A percentile compares a stretch with the other conserved stretches of the same genome.
Evolutionary conservation across 2,888 invertebrate species (phyloP).

Genomic region (Ochropleura leucogaster): DNA sequence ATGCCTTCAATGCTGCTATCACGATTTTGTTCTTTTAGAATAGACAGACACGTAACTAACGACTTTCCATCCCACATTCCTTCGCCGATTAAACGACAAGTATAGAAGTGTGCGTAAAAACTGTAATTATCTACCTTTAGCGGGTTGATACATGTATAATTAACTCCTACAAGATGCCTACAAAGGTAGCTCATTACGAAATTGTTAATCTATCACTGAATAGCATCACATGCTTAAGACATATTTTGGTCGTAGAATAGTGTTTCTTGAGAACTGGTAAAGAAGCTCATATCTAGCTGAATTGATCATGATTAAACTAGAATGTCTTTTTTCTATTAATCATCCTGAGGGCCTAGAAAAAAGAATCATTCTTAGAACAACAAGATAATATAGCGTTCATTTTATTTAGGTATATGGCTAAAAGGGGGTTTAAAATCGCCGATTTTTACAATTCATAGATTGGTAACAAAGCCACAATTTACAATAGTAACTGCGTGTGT

Average conservation of each 20-base stretch:
- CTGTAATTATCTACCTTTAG: conserved; percentile 30
- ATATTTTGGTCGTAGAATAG: conserved; percentile 5
- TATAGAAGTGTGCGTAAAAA: conserved; percentile 24
- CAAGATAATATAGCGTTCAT: background rate
- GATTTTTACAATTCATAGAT: no score
- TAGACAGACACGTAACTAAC: conserved; percentile 7
- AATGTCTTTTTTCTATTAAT: background rate
- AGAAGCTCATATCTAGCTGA: background rate
- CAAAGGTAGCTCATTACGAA: conserved; percentile 23
- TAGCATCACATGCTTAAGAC: conserved; percentile 1
- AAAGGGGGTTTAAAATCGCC: no score
- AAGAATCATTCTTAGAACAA: background rate
- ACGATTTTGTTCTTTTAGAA: conserved; percentile 46
- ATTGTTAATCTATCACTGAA: conserved; percentile 15
- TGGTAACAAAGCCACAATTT: no score
- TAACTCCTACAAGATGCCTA: conserved; percentile 37
- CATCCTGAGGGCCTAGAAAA: background rate
- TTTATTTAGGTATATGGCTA: no score
- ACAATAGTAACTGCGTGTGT: no score
- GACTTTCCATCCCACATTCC: conserved; percentile 35
- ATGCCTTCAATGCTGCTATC: conserved; percentile 24
- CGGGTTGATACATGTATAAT: conserved; percentile 28
- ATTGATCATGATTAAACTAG: background rate
- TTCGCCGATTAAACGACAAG: background rate
- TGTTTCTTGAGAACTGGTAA: background rate